Base-by-base conservation (phyloP, 2,113 vertebrate species). In the Rhizomys pruinosus region DNA sequence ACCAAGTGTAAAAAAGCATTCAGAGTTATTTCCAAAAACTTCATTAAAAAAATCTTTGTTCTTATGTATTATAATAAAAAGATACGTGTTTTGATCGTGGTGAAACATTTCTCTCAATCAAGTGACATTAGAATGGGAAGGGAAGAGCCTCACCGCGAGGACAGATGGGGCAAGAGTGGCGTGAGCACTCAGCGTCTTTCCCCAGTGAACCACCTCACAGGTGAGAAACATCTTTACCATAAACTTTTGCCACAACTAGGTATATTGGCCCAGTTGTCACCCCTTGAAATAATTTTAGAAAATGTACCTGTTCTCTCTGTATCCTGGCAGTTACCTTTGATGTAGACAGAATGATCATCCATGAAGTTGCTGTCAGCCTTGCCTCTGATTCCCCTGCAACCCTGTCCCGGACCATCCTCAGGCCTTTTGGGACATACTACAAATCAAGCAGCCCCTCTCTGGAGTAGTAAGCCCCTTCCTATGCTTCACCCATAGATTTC, bases 71-170 rank as follows among this genome's bases (percentile, higher is more conserved):
- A 42, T 47, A 52, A 95, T 55, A 7, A 73, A 72, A 6, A 87
- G 1, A 19, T 73, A 32, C 44, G 20, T 44, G 32, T 68, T 11
- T 37, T 25, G 20, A 81, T 64, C 74, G 74, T 64, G 2, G 19
- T 19, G 39, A 92, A 73, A 19, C 7, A 76, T 79, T 32, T 84
- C 9, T 77, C 77, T 86, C 77, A 90, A 78, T 78, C n/a, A 64
- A 63, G 20, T 73, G 9, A 68, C 27, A 86, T 82, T 32, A 80
- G 25, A 89, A 89, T 82, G 25, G 34, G 77, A 79, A 79, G 34
- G 12, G 55, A 27, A n/a, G 13, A 39, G 6, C 11, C n/a, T 19
- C 47, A n/a, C 19, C 37, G 34, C 2, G 11, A 59, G 10, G 11
- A 13, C 4, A 25, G 5, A 59, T 10, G 16, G 34, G 34, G 2